Conservation (phyloP, 2,888 invertebrate genomes). For the Lepidonotus clava region DNA sequence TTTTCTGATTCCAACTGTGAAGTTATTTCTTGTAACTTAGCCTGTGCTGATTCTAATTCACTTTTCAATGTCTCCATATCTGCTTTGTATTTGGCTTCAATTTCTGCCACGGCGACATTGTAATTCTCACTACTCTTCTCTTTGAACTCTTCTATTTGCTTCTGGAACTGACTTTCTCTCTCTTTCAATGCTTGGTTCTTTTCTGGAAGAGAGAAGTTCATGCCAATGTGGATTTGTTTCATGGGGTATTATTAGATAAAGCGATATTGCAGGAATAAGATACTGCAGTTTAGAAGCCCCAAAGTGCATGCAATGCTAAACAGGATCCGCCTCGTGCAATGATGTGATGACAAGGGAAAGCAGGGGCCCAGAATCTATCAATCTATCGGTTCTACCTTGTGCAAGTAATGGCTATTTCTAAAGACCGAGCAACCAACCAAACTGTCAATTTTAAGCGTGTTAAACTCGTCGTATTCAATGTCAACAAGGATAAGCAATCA, state of each 20-base stretch:
- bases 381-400: too few species aligned
- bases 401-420: too few species aligned
- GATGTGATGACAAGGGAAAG: too few species aligned
- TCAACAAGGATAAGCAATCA: too few species aligned
- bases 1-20: constrained; percentile 61
- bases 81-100: constrained; percentile 66
- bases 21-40: constrained; percentile 57
- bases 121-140: constrained; percentile 48
- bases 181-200: constrained; percentile 33
- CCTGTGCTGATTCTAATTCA: constrained; percentile 60
- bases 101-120: constrained; percentile 60
- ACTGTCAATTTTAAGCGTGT: too few species aligned
- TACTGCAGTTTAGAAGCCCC: not conserved
- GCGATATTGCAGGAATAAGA: not conserved
- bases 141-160: constrained; percentile 25
- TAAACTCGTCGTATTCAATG: too few species aligned
- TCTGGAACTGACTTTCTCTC: not conserved
- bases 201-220: constrained; percentile 43
- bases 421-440: too few species aligned
- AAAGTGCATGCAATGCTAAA: not conserved
- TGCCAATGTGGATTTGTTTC: not conserved
- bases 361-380: too few species aligned
- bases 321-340: not conserved
- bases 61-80: constrained; percentile 69
- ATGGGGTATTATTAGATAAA: not conserved